Evolutionary conservation across 2,888 invertebrate species (phyloP), one percentile per base, ranked within the genome.

Genomic region (Dugesia japonica): DNA sequence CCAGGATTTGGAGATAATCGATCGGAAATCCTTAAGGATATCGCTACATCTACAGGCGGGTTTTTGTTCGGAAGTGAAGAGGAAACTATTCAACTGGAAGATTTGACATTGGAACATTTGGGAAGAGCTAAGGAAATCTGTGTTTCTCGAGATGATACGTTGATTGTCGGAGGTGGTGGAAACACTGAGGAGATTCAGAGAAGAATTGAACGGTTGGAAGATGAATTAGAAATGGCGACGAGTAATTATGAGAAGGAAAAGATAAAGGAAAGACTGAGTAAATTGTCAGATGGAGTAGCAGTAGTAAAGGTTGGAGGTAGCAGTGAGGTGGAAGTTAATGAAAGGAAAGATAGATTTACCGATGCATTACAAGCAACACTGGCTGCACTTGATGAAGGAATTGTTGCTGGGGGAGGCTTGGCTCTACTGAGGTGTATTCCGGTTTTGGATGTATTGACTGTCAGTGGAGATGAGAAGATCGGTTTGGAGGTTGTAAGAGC

Each of bases 1-100:
- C 94, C 94, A 78, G 94, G 94, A 0, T 95, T 95, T 83, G 94
- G 94, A 77, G 94, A 95, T 84, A 94, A 94, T 84, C 89, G 94
- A 76, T 94, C 94, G 85, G 89, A 91, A 56, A 92, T 92, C 0
- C 87, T 94, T 1, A 90, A 90, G 81, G 94, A 95, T 82, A 92
- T 94, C 90, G 94, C 94, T 4, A 89, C 92, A 81, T 89, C 93
- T 26, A 90, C 92, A 0, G 94, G 94, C 77, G 94, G 91, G 79
- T 89, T 92, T 82, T 84, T 83, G 77, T 56, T 56, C n/a, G n/a
- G 20, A 1, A 23, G 17, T 13, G 20, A 56, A 56, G 56, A 7
- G n/a, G 56, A 56, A 56, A n/a, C n/a, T 9, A 56, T 20, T 56
- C 56, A 56, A 4, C 1, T 56, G 1, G 56, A 56, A n/a, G n/a